These are phyloP conservation scores for Amyelois transitella DNA, from an alignment of 1,140 invertebrate genomes.

Conservation along the genomic window DNA sequence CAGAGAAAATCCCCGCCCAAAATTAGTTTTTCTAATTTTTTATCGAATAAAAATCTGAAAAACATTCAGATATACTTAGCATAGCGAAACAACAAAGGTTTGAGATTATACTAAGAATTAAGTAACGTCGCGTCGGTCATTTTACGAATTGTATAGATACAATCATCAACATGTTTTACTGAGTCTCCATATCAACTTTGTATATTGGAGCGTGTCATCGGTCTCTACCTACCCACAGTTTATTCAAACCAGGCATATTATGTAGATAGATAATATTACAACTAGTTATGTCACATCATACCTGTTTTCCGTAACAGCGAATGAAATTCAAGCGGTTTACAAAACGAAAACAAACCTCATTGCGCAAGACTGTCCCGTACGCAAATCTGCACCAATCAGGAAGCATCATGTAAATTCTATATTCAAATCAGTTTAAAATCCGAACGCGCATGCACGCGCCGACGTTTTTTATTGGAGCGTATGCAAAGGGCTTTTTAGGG, in stretches of 20 bases:
- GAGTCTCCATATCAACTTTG: too few relatives aligned
- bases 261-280: background rate
- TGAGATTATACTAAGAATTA: too few relatives aligned
- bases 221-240: too few relatives aligned
- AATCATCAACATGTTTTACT: too few relatives aligned
- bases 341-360: constrained; percentile 21
- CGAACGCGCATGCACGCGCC: constrained; percentile 62
- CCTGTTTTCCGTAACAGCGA: constrained; percentile 26
- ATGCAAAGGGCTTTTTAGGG: constrained; percentile 33
- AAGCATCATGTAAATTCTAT: constrained; percentile 58
- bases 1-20: too few relatives aligned
- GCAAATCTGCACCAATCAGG: constrained; percentile 50
- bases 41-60: too few relatives aligned
- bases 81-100: too few relatives aligned
- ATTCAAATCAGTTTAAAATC: constrained; percentile 72
- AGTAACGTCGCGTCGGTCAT: too few relatives aligned
- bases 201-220: too few relatives aligned
- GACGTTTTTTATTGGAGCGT: constrained; percentile 57
- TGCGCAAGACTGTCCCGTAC: constrained; percentile 43
- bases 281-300: background rate
- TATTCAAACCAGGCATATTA: background rate
- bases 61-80: too few relatives aligned
- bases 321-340: constrained; percentile 47
- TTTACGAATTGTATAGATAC: too few relatives aligned
- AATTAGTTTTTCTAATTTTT: too few relatives aligned